Evolutionary conservation across 2,797 vertebrate genomes (phyloP), one percentile per base, ranked within the genome.

Genomic region (Malurus splendens): DNA sequence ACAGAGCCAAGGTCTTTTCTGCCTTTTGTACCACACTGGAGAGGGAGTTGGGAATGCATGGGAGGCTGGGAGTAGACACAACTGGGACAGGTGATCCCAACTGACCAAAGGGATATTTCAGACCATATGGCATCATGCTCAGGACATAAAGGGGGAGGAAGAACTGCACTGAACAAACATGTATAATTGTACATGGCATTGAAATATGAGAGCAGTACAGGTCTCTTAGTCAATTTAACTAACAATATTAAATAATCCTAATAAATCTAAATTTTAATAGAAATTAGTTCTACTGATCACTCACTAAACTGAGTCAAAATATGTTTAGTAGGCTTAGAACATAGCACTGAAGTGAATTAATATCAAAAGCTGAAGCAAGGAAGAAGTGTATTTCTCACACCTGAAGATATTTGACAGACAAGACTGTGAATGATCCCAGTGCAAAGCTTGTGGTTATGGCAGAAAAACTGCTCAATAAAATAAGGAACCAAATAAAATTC

Each of bases 401-500:
- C 20, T 66, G 44, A 68, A 87, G 42, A n/a, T 51, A 39, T 77
- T 64, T 89, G 81, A 93, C 67, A 75, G 55, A 78, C 17, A 80
- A 52, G 41, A 38, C 27, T 68, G 18, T 68, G 64, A 92, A 81
- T 47, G 48, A 88, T 70, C 30, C 25, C 25, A 9, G 10, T 66
- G 11, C 24, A 77, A 82, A 86, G 25, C 66, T 81, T 82, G 60
- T 7, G 4, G 39, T 76, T 84, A 80, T 78, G 71, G n/a, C 57
- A 75, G 68, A 90, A 83, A 80, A 86, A 39, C 47, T 70, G 20
- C 47, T 94, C 87, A 82, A 91, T 92, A 89, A 86, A 90, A 60
- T 70, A 87, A 60, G 39, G 89, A 94, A 86, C 8, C 45, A 87
- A 95, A 82, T 89, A 94, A 91, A 41, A 73, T 64, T 86, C 25